phyloP scores from a whole-genome alignment of 2,888 invertebrate genomes.

The Selenia dentaria region DNA sequence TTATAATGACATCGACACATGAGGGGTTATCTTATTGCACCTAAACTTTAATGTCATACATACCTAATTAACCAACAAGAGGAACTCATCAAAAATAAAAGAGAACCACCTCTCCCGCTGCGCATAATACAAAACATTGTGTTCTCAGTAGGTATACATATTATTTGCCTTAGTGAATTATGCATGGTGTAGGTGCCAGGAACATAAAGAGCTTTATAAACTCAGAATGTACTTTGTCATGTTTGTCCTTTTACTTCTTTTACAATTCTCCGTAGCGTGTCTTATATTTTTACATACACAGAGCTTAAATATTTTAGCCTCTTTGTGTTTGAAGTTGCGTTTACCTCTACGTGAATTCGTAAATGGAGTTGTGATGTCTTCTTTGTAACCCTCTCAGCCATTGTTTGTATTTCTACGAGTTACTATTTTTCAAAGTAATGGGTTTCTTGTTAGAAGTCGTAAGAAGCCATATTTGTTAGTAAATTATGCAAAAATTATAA shows the following conservation, averaged over 20 bases:
- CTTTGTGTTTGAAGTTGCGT: conserved; percentile 25
- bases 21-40: too few relatives aligned
- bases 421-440: not conserved
- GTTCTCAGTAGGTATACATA: conserved; percentile 47
- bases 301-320: conserved; percentile 25
- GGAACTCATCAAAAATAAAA: conserved; percentile 57
- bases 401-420: conserved; percentile 27
- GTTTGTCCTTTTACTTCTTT: conserved; percentile 35
- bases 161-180: conserved; percentile 54
- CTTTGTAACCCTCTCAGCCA: conserved; percentile 6
- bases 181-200: conserved; percentile 45
- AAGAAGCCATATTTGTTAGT: conserved; percentile 1
- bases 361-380: conserved; percentile 6
- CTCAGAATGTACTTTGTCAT: conserved; percentile 45
- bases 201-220: conserved; percentile 53
- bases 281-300: conserved; percentile 27
- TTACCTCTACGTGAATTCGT: conserved; percentile 18
- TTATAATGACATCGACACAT: too few relatives aligned
- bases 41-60: not conserved
- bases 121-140: conserved; percentile 43
- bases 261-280: conserved; percentile 28
- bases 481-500: conserved; percentile 7
- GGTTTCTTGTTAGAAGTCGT: conserved; percentile 25
- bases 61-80: conserved; percentile 51
- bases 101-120: conserved; percentile 40